Conservation (phyloP, 2,888 invertebrate genomes). For the Prostheceraeus crozeri region DNA sequence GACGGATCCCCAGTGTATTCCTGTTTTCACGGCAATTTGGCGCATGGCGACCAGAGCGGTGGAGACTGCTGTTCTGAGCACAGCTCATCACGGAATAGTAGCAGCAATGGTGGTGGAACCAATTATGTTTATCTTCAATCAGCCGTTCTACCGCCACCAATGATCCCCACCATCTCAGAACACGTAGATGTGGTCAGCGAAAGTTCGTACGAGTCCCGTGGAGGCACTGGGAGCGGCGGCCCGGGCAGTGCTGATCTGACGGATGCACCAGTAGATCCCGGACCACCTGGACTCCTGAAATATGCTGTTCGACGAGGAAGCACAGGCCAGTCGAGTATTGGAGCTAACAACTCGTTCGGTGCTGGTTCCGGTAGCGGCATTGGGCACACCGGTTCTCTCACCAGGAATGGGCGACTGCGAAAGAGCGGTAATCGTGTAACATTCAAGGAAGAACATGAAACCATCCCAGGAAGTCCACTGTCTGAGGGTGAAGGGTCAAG, state of each 20-base stretch:
- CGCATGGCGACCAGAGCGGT: neutral
- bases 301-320: neutral
- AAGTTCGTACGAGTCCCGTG: conserved; percentile 22
- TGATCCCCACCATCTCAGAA: conserved; percentile 33
- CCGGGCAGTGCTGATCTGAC: neutral
- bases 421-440: conserved; percentile 25
- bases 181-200: conserved; percentile 30
- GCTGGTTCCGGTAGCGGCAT: neutral
- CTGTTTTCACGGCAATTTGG: conserved; percentile 15
- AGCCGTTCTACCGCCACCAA: neutral
- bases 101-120: neutral
- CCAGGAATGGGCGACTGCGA: neutral
- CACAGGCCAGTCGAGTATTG: neutral
- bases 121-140: conserved; percentile 30
- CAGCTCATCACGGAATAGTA: conserved; percentile 9
- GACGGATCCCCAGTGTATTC: conserved; percentile 23
- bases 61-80: conserved; percentile 25
- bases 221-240: neutral
- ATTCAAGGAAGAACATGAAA: conserved; percentile 31
- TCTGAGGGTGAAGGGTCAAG: too few relatives aligned
- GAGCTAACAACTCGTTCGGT: neutral
- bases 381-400: conserved; percentile 1
- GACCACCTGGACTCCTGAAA: neutral
- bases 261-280: neutral
- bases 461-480: conserved; percentile 27